Conservation (phyloP, 1,140 invertebrate species). For the Panagrolaimus sp. region DNA sequence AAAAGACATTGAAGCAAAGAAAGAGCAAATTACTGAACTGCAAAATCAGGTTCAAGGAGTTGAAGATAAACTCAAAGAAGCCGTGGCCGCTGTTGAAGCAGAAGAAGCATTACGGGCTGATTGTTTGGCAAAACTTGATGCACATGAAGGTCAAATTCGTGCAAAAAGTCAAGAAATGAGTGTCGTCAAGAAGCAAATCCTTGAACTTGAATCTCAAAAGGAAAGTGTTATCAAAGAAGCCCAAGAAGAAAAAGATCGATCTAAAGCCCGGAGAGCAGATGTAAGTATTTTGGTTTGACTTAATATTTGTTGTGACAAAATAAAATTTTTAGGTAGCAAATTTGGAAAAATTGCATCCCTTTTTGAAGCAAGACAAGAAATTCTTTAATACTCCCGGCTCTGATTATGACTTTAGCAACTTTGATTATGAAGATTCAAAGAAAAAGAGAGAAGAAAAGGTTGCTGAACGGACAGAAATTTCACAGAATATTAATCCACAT, state of each 20-base stretch:
- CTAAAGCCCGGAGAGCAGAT: slow-evolving; percentile 1
- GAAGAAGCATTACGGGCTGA: slow-evolving; percentile 10
- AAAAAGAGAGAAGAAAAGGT: slow-evolving; percentile 21
- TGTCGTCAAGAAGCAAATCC: slow-evolving; percentile 19
- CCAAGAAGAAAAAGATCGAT: slow-evolving; percentile 1
- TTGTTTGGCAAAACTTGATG: slow-evolving; percentile 15
- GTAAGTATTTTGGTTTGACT: background rate
- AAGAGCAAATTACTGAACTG: background rate
- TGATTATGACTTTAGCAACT: slow-evolving; percentile 45
- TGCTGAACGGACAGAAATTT: slow-evolving; percentile 35
- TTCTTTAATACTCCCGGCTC: slow-evolving; percentile 38
- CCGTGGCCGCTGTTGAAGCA: background rate
- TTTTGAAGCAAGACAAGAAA: slow-evolving; percentile 47
- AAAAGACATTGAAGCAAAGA: slow-evolving; percentile 5
- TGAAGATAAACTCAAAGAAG: slow-evolving; percentile 15
- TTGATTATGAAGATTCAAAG: slow-evolving; percentile 31
- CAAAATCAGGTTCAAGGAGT: background rate
- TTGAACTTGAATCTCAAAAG: background rate
- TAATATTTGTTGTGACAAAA: background rate
- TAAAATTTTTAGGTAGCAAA: slow-evolving; percentile 21
- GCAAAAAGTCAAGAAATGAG: slow-evolving; percentile 18
- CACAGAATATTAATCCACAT: slow-evolving; percentile 33
- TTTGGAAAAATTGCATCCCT: slow-evolving; percentile 32
- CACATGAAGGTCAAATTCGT: slow-evolving; percentile 23
- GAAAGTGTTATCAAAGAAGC: slow-evolving; percentile 8